phyloP scores from a whole-genome alignment of 64 coral and sea anemone genomes.

The Dendronephthya gigantea region DNA sequence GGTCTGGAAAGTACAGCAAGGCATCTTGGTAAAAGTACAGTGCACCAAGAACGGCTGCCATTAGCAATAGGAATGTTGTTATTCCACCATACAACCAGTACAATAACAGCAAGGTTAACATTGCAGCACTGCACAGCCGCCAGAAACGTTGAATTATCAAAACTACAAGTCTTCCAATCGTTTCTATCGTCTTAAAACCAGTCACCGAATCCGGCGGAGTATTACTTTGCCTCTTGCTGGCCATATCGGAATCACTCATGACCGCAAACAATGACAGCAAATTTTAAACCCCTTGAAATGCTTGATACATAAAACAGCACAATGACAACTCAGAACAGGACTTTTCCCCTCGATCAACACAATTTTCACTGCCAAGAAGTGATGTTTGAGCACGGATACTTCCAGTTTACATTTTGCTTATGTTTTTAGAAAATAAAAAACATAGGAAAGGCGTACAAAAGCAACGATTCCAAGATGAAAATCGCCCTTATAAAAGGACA shows the following conservation, averaged over 20 bases:
- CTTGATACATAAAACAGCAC: no score
- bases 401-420: no score
- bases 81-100: conserved; percentile 98
- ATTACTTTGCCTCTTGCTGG: conserved; percentile 54
- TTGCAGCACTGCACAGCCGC: conserved; percentile 78
- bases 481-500: no score
- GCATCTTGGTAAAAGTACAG: conserved; percentile 94
- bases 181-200: conserved; percentile 95
- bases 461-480: no score
- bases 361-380: no score
- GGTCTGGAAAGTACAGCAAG: conserved; percentile 89
- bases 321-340: no score
- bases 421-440: no score
- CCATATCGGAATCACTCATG: conserved; percentile 28
- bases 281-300: no score
- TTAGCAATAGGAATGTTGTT: conserved; percentile 76
- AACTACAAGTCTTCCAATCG: conserved; percentile 68
- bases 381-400: no score
- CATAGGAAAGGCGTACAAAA: no score
- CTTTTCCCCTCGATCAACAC: no score
- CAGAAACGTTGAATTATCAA: conserved; percentile 74
- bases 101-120: conserved; percentile 66
- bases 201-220: conserved; percentile 36
- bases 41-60: conserved; percentile 75
- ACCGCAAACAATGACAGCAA: background rate